A percentile compares a stretch with the other conserved stretches of the same genome.
Conservation (phyloP, 92 coral and sea anemone species). For the Galaxea fascicularis region DNA sequence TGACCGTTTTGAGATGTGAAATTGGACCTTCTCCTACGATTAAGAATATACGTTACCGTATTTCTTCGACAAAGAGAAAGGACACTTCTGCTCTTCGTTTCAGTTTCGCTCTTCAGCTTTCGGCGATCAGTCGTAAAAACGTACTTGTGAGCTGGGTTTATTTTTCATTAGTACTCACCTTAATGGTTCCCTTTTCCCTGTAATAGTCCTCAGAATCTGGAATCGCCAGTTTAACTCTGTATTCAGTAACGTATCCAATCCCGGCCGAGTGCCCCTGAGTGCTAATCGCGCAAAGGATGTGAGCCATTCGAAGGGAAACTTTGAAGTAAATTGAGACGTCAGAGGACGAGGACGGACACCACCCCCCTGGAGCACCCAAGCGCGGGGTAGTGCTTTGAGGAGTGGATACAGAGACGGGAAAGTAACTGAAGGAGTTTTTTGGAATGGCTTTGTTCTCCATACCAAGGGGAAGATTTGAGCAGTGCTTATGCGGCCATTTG, state of each 20-base stretch:
- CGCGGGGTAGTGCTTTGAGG: not conserved
- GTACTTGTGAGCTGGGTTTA: not conserved
- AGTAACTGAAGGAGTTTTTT: not conserved
- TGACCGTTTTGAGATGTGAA: too few species aligned
- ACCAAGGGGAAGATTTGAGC: conserved; percentile 26
- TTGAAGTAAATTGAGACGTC: not conserved
- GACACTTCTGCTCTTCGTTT: too few species aligned
- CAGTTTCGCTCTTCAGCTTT: not conserved
- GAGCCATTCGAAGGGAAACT: conserved; percentile 5
- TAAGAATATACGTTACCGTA: too few species aligned
- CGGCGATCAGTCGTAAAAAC: not conserved
- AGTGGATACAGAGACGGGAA: too few species aligned
- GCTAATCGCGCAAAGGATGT: conserved; percentile 37
- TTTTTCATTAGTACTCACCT: not conserved
- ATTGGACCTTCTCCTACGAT: too few species aligned
- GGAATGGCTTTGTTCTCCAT: conserved; percentile 45
- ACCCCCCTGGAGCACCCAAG: conserved; percentile 24
- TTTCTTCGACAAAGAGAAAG: too few species aligned
- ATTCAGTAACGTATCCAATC: not conserved
- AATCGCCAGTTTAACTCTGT: conserved; percentile 3
- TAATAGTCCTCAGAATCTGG: conserved; percentile 14
- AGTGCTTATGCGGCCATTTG: conserved; percentile 10
- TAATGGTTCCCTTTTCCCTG: conserved; percentile 11
- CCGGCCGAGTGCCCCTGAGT: conserved; percentile 13
- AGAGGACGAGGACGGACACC: not conserved